These are phyloP conservation scores for Cyprinodon brontotheroides DNA, from an alignment of 2,113 vertebrate species.

Conservation along the genomic window DNA sequence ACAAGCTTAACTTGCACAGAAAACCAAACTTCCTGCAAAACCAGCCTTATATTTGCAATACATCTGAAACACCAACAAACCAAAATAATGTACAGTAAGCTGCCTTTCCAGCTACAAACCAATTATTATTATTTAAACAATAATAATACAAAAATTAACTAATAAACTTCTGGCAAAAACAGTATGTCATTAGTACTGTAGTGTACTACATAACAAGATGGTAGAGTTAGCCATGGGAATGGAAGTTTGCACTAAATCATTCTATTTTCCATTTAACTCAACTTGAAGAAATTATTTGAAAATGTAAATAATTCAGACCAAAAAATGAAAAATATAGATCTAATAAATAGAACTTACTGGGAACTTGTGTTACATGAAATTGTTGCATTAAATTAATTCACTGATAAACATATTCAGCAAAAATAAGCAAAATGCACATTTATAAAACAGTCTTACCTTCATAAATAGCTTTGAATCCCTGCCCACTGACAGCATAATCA, in stretches of 20 bases:
- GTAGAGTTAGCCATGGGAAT: constrained; percentile 28
- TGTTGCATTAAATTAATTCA: background rate
- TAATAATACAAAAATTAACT: too few relatives aligned
- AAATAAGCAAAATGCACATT: background rate
- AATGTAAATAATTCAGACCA: background rate
- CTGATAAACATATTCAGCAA: background rate
- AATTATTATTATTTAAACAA: background rate
- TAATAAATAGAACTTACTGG: background rate
- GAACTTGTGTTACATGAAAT: background rate
- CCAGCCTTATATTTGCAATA: too few relatives aligned
- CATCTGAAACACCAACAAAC: too few relatives aligned
- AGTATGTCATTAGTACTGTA: background rate
- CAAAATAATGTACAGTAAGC: too few relatives aligned
- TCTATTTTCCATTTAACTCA: background rate
- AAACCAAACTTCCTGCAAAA: background rate
- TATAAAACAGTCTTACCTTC: constrained; percentile 84
- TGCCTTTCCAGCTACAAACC: too few relatives aligned
- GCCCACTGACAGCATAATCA: constrained; percentile 96
- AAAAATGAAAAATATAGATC: background rate
- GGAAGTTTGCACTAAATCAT: background rate
- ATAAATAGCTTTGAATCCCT: constrained; percentile 93
- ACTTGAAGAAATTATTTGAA: background rate
- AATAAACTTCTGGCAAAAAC: background rate
- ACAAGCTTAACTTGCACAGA: background rate
- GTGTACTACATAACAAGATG: background rate